phyloP scores from a whole-genome alignment of 92 coral and sea anemone genomes.

The Virgularia gustaviana region DNA sequence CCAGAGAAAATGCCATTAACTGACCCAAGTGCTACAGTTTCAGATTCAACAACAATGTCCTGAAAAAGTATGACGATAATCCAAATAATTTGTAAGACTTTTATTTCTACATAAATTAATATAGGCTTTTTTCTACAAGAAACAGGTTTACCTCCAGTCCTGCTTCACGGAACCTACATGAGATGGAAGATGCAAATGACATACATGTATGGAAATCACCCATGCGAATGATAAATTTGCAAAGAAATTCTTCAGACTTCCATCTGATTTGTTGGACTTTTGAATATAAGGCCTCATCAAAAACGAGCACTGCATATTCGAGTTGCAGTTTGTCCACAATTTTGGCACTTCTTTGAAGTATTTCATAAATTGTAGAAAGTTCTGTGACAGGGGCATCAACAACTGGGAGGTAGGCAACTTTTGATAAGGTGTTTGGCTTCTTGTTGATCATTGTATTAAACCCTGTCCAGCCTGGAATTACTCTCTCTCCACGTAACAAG shows the following conservation, averaged over 20 bases:
- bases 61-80: background rate
- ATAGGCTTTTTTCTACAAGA: too few species aligned
- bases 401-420: slow-evolving; percentile 16
- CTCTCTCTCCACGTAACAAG: background rate
- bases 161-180: slow-evolving; percentile 24
- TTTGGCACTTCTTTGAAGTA: background rate
- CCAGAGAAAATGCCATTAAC: slow-evolving; percentile 1
- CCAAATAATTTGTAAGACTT: background rate
- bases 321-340: background rate
- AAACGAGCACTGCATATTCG: background rate
- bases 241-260: slow-evolving; percentile 8
- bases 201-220: slow-evolving; percentile 10
- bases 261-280: slow-evolving; percentile 6
- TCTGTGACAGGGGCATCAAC: slow-evolving; percentile 18
- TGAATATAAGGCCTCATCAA: slow-evolving; percentile 8
- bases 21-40: background rate
- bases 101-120: too few species aligned
- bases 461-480: slow-evolving; percentile 14
- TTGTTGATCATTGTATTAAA: slow-evolving; percentile 6
- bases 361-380: slow-evolving; percentile 1
- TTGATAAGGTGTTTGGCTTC: slow-evolving; percentile 1
- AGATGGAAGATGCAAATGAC: slow-evolving; percentile 5
- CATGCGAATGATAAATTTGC: slow-evolving; percentile 1
- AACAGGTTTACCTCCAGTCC: background rate
- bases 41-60: slow-evolving; percentile 1